A percentile compares a stretch with the other conserved stretches of the same genome.
These are phyloP conservation scores for Rhabditoides inermis DNA, from an alignment of 2,888 invertebrate genomes.

Conservation along the genomic window DNA sequence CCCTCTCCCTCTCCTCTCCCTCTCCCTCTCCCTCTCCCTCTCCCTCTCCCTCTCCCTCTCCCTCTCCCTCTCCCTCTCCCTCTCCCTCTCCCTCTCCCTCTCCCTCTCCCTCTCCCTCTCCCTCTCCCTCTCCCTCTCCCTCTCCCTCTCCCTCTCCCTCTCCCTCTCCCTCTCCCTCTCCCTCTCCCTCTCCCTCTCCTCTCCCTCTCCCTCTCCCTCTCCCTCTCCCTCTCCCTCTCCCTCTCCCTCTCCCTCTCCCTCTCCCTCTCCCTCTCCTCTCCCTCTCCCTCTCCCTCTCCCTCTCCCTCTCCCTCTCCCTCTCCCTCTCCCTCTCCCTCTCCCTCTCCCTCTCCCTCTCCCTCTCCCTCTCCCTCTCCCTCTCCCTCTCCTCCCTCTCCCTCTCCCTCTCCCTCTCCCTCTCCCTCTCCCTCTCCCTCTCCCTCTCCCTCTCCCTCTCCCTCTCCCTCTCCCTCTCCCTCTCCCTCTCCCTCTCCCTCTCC, in stretches of 20 bases:
- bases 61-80: background rate
- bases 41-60: background rate
- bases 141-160: background rate
- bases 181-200: no score
- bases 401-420: slow-evolving; percentile 2
- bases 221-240: background rate
- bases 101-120: background rate
- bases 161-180: no score
- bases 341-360: slow-evolving; percentile 1
- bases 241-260: slow-evolving; percentile 6
- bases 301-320: slow-evolving; percentile 4
- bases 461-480: slow-evolving; percentile 1
- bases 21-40: background rate
- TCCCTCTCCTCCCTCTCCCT: background rate
- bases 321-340: slow-evolving; percentile 4
- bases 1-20: background rate
- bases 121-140: background rate
- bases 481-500: slow-evolving; percentile 2
- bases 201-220: background rate
- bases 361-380: background rate
- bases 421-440: background rate
- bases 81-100: background rate
- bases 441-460: background rate
- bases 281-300: slow-evolving; percentile 1
- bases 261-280: slow-evolving; percentile 4